A percentile compares a stretch with the other conserved stretches of the same genome.
Conservation (phyloP, 2,113 vertebrate species). For the Podiceps cristatus region DNA sequence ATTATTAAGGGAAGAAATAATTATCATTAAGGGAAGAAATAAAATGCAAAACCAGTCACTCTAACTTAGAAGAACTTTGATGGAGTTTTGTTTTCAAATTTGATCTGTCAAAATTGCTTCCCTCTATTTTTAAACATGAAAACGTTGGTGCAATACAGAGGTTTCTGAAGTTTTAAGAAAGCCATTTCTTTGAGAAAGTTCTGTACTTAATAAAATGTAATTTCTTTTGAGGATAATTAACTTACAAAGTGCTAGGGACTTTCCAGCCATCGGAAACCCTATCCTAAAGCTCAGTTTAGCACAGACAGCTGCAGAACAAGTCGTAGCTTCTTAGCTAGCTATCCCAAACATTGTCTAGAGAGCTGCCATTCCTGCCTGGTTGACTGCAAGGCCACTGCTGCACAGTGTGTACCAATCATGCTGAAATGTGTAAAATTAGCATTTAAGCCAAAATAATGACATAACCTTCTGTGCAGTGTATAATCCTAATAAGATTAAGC, state of each 20-base stretch:
- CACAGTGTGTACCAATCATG: neutral
- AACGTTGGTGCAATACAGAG: neutral
- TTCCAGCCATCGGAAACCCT: conserved; percentile 25
- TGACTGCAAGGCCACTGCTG: neutral
- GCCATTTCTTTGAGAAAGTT: neutral
- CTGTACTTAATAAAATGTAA: neutral
- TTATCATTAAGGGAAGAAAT: neutral
- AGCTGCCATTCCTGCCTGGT: conserved; percentile 16
- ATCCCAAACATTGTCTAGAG: conserved; percentile 9
- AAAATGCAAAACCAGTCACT: neutral
- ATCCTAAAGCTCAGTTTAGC: conserved; percentile 48
- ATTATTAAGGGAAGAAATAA: neutral
- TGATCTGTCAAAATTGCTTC: neutral
- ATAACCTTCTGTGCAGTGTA: conserved; percentile 11
- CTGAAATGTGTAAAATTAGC: conserved; percentile 68
- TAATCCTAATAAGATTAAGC: conserved; percentile 55
- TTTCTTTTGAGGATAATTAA: neutral
- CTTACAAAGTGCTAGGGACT: neutral
- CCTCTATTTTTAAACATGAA: neutral
- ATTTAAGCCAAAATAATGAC: conserved; percentile 60
- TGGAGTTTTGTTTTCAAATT: neutral
- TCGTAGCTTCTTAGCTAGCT: neutral
- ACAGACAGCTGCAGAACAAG: conserved; percentile 29
- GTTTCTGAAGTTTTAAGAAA: neutral
- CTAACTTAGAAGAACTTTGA: neutral